phyloP scores from a whole-genome alignment of 1,140 invertebrate species.

The Chlorops oryzae region DNA sequence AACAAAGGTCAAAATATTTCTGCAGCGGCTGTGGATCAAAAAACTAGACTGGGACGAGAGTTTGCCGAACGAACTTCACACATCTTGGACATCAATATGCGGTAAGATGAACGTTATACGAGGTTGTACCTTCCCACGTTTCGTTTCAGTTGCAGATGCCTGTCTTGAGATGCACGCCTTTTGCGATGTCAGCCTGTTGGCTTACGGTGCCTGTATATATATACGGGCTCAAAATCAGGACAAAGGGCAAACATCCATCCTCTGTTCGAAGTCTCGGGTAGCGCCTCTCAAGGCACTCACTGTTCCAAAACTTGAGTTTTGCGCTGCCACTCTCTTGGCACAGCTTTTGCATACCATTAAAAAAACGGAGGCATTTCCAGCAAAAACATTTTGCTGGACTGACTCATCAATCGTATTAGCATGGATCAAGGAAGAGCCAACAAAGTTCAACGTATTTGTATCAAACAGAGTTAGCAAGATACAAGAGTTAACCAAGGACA shows the following conservation, averaged over 20 bases:
- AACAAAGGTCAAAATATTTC: slow-evolving; percentile 1
- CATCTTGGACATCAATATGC: too few species aligned
- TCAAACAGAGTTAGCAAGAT: slow-evolving; percentile 37
- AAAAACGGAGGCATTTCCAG: slow-evolving; percentile 1
- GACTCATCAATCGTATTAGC: slow-evolving; percentile 35
- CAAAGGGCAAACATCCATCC: slow-evolving; percentile 16
- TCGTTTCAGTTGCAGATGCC: not conserved
- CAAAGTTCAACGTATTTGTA: slow-evolving; percentile 26
- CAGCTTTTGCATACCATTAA: slow-evolving; percentile 18
- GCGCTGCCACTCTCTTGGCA: slow-evolving; percentile 20
- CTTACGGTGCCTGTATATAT: slow-evolving; percentile 42
- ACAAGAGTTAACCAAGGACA: slow-evolving; percentile 16
- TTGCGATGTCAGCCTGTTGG: slow-evolving; percentile 39
- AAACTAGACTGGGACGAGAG: slow-evolving; percentile 3
- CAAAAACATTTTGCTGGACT: slow-evolving; percentile 21
- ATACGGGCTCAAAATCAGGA: slow-evolving; percentile 15
- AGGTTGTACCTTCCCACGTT: slow-evolving; percentile 1
- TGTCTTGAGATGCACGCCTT: slow-evolving; percentile 33
- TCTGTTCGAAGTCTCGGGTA: slow-evolving; percentile 34
- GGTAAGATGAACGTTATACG: not conserved
- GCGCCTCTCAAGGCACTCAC: slow-evolving; percentile 29
- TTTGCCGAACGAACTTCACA: too few species aligned
- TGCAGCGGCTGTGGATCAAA: slow-evolving; percentile 2
- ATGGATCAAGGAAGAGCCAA: slow-evolving; percentile 25
- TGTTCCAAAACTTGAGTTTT: slow-evolving; percentile 31